These are phyloP conservation scores for Chydorus sphaericus DNA, from an alignment of 2,888 invertebrate species.

Conservation along the genomic window DNA sequence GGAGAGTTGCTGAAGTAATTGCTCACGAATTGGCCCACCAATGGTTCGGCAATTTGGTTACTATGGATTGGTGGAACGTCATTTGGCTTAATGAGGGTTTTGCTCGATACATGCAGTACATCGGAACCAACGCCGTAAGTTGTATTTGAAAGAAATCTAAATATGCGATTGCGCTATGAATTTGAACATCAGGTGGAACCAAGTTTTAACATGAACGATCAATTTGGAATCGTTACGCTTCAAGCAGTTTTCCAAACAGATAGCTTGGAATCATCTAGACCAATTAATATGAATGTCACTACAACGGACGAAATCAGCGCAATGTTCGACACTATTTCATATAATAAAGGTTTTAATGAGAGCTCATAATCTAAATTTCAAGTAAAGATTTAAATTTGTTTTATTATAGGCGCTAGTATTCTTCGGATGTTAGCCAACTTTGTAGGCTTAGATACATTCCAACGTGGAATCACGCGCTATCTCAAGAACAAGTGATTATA, in stretches of 20 bases:
- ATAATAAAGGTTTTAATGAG: slow-evolving; percentile 23
- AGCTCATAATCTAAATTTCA: neutral
- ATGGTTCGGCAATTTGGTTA: slow-evolving; percentile 74
- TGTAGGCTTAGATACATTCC: neutral
- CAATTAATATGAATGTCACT: slow-evolving; percentile 24
- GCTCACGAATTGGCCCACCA: slow-evolving; percentile 66
- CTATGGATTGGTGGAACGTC: slow-evolving; percentile 48
- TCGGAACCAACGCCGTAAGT: slow-evolving; percentile 31
- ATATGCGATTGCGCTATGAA: neutral
- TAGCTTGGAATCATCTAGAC: slow-evolving; percentile 53
- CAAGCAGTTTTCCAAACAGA: slow-evolving; percentile 64
- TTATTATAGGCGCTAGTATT: slow-evolving; percentile 40
- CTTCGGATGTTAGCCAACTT: slow-evolving; percentile 6
- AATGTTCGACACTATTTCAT: slow-evolving; percentile 29
- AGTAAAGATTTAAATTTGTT: neutral
- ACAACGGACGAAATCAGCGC: slow-evolving; percentile 23
- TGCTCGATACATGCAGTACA: slow-evolving; percentile 66
- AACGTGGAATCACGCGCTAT: slow-evolving; percentile 1
- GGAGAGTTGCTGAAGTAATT: slow-evolving; percentile 28
- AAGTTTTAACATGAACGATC: slow-evolving; percentile 59
- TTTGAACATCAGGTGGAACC: slow-evolving; percentile 37
- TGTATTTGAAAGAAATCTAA: neutral
- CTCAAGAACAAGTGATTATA: slow-evolving; percentile 25
- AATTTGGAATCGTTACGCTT: slow-evolving; percentile 59
- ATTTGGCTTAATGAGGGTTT: slow-evolving; percentile 68